Base-by-base conservation (phyloP, 1,140 invertebrate species). In the Drosophila tropicalis region DNA sequence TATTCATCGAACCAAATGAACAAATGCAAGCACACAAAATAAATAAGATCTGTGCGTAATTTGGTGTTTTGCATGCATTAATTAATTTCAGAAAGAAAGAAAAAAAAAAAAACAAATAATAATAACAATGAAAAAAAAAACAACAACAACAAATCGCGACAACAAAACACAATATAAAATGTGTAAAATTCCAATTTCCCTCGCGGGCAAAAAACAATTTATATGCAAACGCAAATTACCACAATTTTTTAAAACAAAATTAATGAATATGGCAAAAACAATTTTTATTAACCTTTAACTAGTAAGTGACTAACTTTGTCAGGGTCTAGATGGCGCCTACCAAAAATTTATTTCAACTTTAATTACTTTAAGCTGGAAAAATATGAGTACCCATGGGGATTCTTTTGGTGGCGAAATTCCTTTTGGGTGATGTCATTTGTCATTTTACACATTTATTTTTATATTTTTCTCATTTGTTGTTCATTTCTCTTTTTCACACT, bases 1-100 rank as follows among this genome's bases (percentile, higher is more conserved):
- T 75, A 75, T 75, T 75, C 72, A 41, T 55, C 40, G 67, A 58
- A 12, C 7, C 44, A 17, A 67, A 75, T 75, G 62, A 75, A 75
- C 67, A 51, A 51, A 51, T 51, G 17, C 44, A 51, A 51, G 17
- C 44, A 22, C 17, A 51, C 44, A 51, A 51, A 51, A 51, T 22
- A 51, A 51, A 15, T 15, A 51, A 51, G 44, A 51, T 51, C 9
- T 51, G 63, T 79, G 83, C 83, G 83, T 86, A 86, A 87, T 86
- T 86, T 87, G 83, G 83, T 87, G 83, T 87, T 83, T 73, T 70
- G 83, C 79, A 63, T 44, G 74, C 67, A 87, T 87, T 87, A 79
- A 86, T 86, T 79, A 72, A 82, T 71, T 78, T 76, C 22, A 25
- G 3, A 25, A 25, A 25, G 3, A 22, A 36, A 70, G 77, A 69